These are phyloP conservation scores for Gulo gulo DNA, from an alignment of 2,113 vertebrate species.

Conservation along the genomic window DNA sequence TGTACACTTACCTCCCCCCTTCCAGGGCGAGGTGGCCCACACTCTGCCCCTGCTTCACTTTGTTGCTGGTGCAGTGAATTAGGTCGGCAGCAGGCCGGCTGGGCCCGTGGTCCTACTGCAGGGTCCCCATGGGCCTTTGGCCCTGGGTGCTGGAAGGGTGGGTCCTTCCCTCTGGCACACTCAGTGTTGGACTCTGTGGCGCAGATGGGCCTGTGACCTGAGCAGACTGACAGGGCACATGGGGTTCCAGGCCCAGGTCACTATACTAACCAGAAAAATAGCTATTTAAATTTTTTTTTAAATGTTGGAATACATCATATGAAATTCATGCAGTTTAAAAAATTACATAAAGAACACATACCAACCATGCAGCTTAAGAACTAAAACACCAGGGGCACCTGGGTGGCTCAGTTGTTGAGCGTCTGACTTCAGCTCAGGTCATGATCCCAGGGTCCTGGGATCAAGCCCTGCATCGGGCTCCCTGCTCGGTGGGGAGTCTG, in stretches of 20 bases:
- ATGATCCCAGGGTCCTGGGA: too few species aligned
- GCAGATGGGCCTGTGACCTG: background rate
- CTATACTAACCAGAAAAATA: background rate
- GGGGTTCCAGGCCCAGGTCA: background rate
- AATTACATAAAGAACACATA: background rate
- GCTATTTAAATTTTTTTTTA: background rate
- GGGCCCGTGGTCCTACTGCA: background rate
- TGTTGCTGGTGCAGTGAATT: background rate
- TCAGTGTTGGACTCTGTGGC: background rate
- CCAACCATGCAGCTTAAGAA: background rate
- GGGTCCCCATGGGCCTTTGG: background rate
- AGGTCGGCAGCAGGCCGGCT: background rate
- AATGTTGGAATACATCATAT: background rate
- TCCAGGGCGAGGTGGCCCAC: rapidly evolving
- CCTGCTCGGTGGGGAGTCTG: too few species aligned
- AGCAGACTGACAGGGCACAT: background rate
- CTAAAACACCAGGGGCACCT: background rate
- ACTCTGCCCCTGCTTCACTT: background rate
- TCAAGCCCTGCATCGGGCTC: too few species aligned
- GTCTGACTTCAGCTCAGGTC: too few species aligned
- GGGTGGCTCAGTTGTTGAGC: too few species aligned
- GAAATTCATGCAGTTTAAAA: background rate
- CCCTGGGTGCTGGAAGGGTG: background rate
- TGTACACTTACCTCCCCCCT: background rate
- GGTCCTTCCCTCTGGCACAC: background rate